Evolutionary conservation across 2,888 invertebrate genomes (phyloP), one percentile per base, ranked within the genome.

Genomic region (Neuroscelio doddi): DNA sequence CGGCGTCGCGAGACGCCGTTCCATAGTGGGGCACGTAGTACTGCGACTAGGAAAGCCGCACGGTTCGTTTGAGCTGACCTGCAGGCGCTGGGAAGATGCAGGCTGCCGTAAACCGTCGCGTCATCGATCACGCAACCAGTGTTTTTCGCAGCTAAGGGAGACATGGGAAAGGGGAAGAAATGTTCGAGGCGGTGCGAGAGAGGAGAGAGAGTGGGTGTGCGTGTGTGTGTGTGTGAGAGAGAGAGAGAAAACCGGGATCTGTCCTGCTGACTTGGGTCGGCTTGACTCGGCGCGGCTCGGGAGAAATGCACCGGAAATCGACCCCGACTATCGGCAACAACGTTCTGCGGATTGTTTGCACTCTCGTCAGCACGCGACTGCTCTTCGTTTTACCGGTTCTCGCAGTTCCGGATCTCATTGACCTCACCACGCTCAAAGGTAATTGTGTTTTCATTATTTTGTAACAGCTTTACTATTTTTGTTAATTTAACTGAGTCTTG

Each of bases 191-290:
- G n/a, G 55, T 41, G 38, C 14, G 56, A 58, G 65, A 42, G 49
- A 21, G 42, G 65, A 44, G 49, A 21, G 42, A 38, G 47, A 32
- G 62, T 55, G 47, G 30, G 42, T 63, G 55, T 57, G 45, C 46
- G 61, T 50, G 63, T 12, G 34, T 15, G 55, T 16, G 30, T 1
- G 39, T 17, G 42, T 8, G 17, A 47, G 36, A 61, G 62, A 53
- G 64, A 64, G 59, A 45, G 15, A 34, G 53, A 52, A 46, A 58
- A 47, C 26, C 34, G 32, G 53, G 55, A 29, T 27, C 46, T 57
- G 88, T 71, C 89, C 88, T 73, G 88, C 88, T 88, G 44, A 38
- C 41, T 44, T 36, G 64, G 64, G 49, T 47, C 53, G 50, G 49
- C 41, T 36, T 16, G 53, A 15, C 24, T 26, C 30, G 49, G 44